A percentile compares a stretch with the other conserved stretches of the same genome.
phyloP scores from a whole-genome alignment of 2,797 vertebrate species.

The Vespertilio murinus region DNA sequence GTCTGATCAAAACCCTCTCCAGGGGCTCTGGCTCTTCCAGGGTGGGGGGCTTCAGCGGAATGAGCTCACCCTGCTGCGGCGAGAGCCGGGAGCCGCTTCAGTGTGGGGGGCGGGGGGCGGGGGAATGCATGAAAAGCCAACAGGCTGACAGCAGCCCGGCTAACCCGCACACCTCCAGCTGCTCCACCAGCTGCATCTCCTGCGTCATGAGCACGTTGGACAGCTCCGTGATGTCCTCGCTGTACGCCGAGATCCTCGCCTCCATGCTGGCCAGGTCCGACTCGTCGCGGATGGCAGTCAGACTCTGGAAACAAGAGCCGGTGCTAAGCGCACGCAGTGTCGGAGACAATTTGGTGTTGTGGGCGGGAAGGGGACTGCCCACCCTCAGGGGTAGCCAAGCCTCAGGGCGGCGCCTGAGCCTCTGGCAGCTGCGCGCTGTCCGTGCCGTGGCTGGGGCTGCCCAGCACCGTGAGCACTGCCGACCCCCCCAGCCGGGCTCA shows the following conservation, averaged over 20 bases:
- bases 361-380: background rate
- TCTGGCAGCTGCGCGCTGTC: background rate
- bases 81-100: background rate
- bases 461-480: too few relatives aligned
- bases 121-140: too few relatives aligned
- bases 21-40: background rate
- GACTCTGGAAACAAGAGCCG: constrained; percentile 79
- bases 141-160: too few relatives aligned
- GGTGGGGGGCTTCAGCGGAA: background rate
- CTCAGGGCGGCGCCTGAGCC: background rate
- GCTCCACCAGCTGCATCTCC: constrained; percentile 88
- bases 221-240: constrained; percentile 83
- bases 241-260: constrained; percentile 74
- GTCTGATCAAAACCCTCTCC: background rate
- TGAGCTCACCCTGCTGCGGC: background rate
- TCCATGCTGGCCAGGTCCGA: constrained; percentile 76
- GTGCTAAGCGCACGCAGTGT: background rate
- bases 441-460: too few relatives aligned
- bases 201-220: constrained; percentile 85
- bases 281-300: constrained; percentile 81
- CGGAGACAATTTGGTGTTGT: background rate
- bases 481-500: too few relatives aligned
- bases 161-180: constrained; percentile 88
- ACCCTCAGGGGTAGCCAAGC: background rate
- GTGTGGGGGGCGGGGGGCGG: too few relatives aligned